Evolutionary conservation across 2,797 vertebrate species (phyloP).

Genomic region (Ataeniobius toweri): DNA sequence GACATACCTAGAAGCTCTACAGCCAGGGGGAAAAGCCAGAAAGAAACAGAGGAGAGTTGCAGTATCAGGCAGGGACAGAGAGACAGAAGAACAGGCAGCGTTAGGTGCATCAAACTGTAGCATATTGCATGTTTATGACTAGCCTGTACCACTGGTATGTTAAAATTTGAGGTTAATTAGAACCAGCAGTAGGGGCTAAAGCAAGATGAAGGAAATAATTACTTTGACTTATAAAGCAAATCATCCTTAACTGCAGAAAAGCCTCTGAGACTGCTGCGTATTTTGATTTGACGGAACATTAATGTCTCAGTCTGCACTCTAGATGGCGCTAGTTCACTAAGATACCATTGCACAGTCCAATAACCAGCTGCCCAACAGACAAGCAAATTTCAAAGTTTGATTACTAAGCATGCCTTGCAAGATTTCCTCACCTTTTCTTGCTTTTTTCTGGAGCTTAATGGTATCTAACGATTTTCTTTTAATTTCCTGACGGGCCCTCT

Average conservation of each 20-base stretch:
- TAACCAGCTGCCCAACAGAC: neutral
- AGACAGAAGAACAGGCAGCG: constrained; percentile 67
- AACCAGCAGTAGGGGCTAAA: constrained; percentile 39
- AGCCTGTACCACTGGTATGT: constrained; percentile 12
- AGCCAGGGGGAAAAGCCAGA: constrained; percentile 51
- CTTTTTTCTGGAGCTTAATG: constrained; percentile 97
- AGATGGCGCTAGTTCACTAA: constrained; percentile 59
- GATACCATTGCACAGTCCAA: neutral
- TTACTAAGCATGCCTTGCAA: neutral
- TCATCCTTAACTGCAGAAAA: constrained; percentile 34
- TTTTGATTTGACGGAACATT: constrained; percentile 26
- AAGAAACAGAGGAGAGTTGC: constrained; percentile 43
- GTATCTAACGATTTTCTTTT: constrained; percentile 98
- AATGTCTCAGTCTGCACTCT: constrained; percentile 32
- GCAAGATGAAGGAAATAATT: constrained; percentile 21
- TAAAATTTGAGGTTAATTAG: constrained; percentile 44
- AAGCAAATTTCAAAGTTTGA: neutral
- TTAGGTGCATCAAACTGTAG: constrained; percentile 61
- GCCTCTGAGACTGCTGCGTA: constrained; percentile 26
- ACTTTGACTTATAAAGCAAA: constrained; percentile 39
- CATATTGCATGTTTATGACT: constrained; percentile 43
- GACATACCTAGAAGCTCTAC: constrained; percentile 81
- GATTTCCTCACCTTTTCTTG: constrained; percentile 89
- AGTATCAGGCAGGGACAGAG: constrained; percentile 35
- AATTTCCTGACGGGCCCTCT: constrained; percentile 95